Conservation (phyloP, 2,113 vertebrate genomes). For the Mesoclemmys tuberculata region DNA sequence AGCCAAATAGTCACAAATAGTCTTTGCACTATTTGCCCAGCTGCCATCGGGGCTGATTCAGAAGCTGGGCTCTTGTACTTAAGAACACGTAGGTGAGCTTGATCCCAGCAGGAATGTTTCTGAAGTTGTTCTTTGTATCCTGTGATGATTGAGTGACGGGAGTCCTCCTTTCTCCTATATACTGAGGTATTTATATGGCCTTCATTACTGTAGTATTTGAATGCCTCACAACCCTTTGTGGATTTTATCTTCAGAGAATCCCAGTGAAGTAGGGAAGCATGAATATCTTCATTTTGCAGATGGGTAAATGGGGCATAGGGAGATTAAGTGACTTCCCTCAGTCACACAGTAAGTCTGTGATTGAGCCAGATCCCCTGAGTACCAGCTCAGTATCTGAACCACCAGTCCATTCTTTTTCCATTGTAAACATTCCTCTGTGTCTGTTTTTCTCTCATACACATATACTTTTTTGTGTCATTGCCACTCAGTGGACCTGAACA, state of each 20-base stretch:
- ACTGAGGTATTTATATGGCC: not conserved
- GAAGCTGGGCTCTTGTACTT: not conserved
- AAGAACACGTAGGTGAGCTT: not conserved
- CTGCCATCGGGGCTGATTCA: not conserved
- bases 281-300: not conserved
- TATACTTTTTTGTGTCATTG: not conserved
- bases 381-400: not conserved
- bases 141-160: not conserved
- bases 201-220: not conserved
- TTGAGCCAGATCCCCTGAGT: not conserved
- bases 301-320: not conserved
- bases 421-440: not conserved
- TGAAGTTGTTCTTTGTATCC: not conserved
- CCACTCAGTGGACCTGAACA: not conserved
- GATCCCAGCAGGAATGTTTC: not conserved
- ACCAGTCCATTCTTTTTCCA: not conserved
- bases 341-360: fast-evolving
- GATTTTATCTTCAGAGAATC: not conserved
- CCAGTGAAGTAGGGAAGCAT: not conserved
- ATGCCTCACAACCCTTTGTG: not conserved
- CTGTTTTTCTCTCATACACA: not conserved
- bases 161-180: not conserved
- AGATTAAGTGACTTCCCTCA: not conserved
- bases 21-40: not conserved
- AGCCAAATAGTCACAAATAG: not conserved